A percentile compares a stretch with the other conserved stretches of the same genome.
These are phyloP conservation scores for Syndactyla subalaris DNA, from an alignment of 2,797 vertebrate genomes.

Conservation along the genomic window DNA sequence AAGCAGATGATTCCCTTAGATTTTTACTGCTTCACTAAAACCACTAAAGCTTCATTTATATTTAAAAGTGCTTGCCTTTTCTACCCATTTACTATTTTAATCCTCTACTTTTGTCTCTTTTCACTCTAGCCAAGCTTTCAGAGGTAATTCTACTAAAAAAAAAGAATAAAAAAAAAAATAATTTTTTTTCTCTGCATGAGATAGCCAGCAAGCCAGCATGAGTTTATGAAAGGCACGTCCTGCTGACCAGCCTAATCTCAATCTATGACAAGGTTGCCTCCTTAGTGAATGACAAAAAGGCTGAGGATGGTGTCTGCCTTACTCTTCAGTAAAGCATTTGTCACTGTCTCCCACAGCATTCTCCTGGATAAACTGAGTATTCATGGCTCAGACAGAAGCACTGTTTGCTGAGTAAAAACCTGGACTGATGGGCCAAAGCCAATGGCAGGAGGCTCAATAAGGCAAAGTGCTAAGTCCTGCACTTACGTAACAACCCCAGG, in stretches of 20 bases:
- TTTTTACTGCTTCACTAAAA: background rate
- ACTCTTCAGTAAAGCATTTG: background rate
- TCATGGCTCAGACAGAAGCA: background rate
- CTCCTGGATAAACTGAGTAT: background rate
- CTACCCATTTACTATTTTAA: constrained; percentile 1
- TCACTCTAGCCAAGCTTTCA: background rate
- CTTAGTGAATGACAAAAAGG: rapidly evolving
- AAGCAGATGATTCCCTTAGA: background rate
- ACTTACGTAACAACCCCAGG: background rate
- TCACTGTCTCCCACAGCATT: background rate
- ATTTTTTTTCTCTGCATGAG: background rate
- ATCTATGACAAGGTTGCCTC: background rate
- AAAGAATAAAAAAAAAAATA: background rate
- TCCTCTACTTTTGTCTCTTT: constrained; percentile 28
- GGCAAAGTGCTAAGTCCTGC: background rate
- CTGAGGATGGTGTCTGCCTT: background rate
- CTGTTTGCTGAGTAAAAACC: background rate
- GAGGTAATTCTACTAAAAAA: background rate
- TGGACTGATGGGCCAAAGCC: background rate
- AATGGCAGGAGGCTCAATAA: background rate
- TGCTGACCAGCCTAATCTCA: background rate
- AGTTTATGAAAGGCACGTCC: background rate
- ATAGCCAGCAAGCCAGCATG: background rate
- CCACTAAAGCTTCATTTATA: background rate
- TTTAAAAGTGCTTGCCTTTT: constrained; percentile 28